Evolutionary conservation across 2,888 invertebrate species (phyloP), one percentile per base, ranked within the genome.

Genomic region (Eurytoma californica): DNA sequence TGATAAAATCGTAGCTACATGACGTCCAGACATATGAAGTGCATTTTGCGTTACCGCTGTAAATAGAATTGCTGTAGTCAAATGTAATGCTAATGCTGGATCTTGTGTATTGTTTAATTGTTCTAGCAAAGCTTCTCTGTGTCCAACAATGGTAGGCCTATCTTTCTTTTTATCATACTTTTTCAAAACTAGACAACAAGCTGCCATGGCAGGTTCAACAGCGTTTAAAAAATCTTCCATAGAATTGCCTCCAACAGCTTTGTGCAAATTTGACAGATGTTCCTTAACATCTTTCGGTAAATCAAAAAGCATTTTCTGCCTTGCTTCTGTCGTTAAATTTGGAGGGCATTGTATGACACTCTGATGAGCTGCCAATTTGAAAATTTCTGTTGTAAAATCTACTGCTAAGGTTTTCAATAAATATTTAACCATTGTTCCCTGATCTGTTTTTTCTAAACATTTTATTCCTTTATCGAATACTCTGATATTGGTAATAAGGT

Each of bases 21-120:
- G 97, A 88, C 97, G 94, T 0, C 99, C 99, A 39, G 98, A 98
- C 16, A 97, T 97, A 90, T 98, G 97, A 39, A 98, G 88, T 92
- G 97, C 95, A 84, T 92, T 94, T 85, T 96, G 95, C 0, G 96
- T 96, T 3, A 94, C 92, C 13, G 94, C 93, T 70, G 96, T 96
- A 87, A 97, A 97, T 75, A 98, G 92, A 60, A 97, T 92, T 80
- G 97, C 91, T 0, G 93, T 93, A 0, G 94, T 93, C 74, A 97
- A 91, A 90, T 97, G 97, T 63, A 98, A 91, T 70, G 94, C 92
- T 53, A 97, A 89, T 0, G 97, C 96, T 16, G 96, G 94, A 86
- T 97, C 97, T 58, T 93, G 92, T 76, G 94, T 94, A 79, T 91
- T 91, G 72, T 94, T 93, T 78, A 98, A 88, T 90, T 98, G 95